Base-by-base conservation (phyloP, 1,140 invertebrate genomes). In the Microplitis mediator region DNA sequence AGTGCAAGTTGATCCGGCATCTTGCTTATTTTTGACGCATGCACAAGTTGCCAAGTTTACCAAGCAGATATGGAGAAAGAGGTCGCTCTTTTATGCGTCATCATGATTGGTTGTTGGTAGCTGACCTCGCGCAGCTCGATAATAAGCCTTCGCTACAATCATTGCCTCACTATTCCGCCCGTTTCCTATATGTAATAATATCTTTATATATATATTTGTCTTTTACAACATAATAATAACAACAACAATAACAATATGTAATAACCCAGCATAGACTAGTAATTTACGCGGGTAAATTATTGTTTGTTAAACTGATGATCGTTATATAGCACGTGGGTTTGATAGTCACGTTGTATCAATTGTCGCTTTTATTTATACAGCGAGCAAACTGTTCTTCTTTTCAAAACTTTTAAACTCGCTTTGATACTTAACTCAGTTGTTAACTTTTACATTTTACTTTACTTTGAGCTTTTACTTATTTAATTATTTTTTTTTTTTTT, bases 91-190 rank as follows among this genome's bases (percentile, higher is more conserved):
- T 60, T 60, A 34, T 60, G 23, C 58, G 58, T 60, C 58, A 60
- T 60, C 31, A 60, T 34, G 58, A 60, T 23, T 60, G 23, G 58
- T 60, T 60, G 58, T 31, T 60, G 58, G 58, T 34, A 23, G 58
- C 58, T 60, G 58, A 60, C 58, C 58, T 60, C 58, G 58, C 23
- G 16, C 58, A 32, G 9, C 58, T 60, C 58, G 23, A 60, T 60
- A 60, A 60, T 11, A 23, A 23, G 23, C 8, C 14, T 32, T 34
- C 6, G 58, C 14, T 31, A 32, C 23, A 60, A 60, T 60, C 58
- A 31, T 34, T 34, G 3, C 32, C 34, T 39, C 34, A n/a, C 23
- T 51, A 51, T 23, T 16, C 11, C 34, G n/a, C 13, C 6, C 61
- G 4, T 11, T 14, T 39, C 31, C 31, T 60, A 60, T 60, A 23